Evolutionary conservation across 2,888 invertebrate species (phyloP).

Genomic region (Noctua fimbriata): DNA sequence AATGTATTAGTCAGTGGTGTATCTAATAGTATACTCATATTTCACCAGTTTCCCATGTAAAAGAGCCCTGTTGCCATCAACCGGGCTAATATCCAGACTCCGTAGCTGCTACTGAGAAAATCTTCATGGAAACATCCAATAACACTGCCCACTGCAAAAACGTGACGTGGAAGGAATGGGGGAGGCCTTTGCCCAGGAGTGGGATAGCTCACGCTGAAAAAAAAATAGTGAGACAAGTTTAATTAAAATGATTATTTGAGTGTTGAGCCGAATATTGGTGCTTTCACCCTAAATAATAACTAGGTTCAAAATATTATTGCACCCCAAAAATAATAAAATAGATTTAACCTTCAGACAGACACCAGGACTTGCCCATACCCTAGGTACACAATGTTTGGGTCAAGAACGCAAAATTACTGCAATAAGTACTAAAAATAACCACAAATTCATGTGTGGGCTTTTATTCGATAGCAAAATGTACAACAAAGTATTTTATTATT

Average conservation of each 20-base stretch:
- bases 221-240: too few relatives aligned
- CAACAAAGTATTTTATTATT: conserved; percentile 30
- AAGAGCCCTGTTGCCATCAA: neutral
- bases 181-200: too few relatives aligned
- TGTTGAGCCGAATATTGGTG: neutral
- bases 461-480: conserved; percentile 14
- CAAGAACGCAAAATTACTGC: neutral
- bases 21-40: neutral
- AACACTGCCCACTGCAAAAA: neutral
- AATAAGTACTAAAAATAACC: neutral
- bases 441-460: conserved; percentile 19
- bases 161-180: too few relatives aligned
- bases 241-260: too few relatives aligned
- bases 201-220: too few relatives aligned
- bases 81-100: neutral
- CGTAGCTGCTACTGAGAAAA: neutral
- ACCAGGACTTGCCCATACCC: neutral
- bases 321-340: neutral
- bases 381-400: neutral
- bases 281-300: neutral
- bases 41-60: neutral
- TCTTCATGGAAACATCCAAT: neutral
- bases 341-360: neutral
- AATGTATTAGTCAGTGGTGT: too few relatives aligned
- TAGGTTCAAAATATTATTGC: neutral